phyloP scores from a whole-genome alignment of 64 coral and sea anemone genomes.

The Astreopora myriophthalma region DNA sequence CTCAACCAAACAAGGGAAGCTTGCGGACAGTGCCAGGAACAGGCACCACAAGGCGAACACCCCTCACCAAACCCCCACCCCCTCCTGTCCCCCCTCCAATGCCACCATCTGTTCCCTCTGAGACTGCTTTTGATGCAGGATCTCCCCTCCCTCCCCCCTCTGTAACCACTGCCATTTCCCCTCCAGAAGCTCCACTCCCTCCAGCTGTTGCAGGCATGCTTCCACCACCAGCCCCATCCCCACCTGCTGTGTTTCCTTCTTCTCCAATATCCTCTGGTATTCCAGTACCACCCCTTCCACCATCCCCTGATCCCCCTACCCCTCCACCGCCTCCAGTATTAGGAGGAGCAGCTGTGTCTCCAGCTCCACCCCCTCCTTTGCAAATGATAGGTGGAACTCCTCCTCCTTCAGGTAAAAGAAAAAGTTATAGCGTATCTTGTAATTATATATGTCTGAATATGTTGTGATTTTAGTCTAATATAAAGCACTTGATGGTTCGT shows the following conservation, averaged over 20 bases:
- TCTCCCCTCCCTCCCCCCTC: neutral
- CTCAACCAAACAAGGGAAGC: slow-evolving; percentile 21
- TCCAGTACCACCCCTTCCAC: neutral
- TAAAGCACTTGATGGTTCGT: no score
- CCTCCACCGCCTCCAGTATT: neutral
- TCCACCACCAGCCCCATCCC: slow-evolving; percentile 64
- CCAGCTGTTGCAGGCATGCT: slow-evolving; percentile 16
- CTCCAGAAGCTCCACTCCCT: slow-evolving; percentile 31
- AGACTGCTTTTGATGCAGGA: neutral
- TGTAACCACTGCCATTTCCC: neutral
- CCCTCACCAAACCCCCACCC: slow-evolving; percentile 75
- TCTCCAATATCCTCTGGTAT: slow-evolving; percentile 8
- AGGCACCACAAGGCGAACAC: slow-evolving; percentile 1
- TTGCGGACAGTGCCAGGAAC: neutral
- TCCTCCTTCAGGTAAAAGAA: neutral
- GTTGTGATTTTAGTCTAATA: no score
- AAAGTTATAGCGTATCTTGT: neutral
- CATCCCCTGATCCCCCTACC: neutral
- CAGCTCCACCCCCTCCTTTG: slow-evolving; percentile 51
- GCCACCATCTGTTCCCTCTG: slow-evolving; percentile 67
- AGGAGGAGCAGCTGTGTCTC: slow-evolving; percentile 8
- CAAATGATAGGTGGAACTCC: neutral
- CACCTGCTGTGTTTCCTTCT: slow-evolving; percentile 50
- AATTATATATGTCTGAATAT: no score
- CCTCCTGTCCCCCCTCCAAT: slow-evolving; percentile 91